Evolutionary conservation across 1,140 invertebrate species (phyloP).

Genomic region (Pomacea maculata): DNA sequence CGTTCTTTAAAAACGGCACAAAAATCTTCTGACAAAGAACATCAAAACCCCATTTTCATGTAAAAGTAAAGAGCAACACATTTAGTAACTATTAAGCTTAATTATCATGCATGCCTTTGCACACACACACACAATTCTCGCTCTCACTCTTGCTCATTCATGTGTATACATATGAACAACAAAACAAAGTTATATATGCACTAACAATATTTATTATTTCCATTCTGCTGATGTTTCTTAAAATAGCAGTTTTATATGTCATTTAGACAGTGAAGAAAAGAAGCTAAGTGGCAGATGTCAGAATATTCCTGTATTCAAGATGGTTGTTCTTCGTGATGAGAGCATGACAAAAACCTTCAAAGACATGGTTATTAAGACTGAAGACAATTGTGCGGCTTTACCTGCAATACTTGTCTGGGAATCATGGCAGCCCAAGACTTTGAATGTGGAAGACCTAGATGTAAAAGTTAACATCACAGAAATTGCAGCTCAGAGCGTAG

Average conservation of each 20-base stretch:
- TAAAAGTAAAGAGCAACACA: too few species aligned
- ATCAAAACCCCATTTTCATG: too few species aligned
- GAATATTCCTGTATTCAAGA: slow-evolving; percentile 6
- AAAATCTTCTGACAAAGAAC: too few species aligned
- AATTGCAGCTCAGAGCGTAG: slow-evolving; percentile 23
- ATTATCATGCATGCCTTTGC: too few species aligned
- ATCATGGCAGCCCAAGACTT: slow-evolving; percentile 8
- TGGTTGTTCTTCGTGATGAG: slow-evolving; percentile 23
- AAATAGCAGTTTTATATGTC: not conserved
- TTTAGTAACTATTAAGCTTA: too few species aligned
- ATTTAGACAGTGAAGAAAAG: not conserved
- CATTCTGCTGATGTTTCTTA: not conserved
- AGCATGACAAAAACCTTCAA: slow-evolving; percentile 12
- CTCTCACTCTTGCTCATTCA: not conserved
- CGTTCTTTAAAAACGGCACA: too few species aligned
- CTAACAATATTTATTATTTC: not conserved
- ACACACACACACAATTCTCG: not conserved
- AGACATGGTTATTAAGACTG: slow-evolving; percentile 7
- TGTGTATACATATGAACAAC: not conserved
- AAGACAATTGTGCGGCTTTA: not conserved
- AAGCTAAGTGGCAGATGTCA: not conserved
- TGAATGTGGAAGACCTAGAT: not conserved
- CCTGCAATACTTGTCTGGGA: not conserved
- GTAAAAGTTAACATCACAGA: not conserved
- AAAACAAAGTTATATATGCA: not conserved